Conservation (phyloP, 2,113 vertebrate species). For the Calonectris borealis region DNA sequence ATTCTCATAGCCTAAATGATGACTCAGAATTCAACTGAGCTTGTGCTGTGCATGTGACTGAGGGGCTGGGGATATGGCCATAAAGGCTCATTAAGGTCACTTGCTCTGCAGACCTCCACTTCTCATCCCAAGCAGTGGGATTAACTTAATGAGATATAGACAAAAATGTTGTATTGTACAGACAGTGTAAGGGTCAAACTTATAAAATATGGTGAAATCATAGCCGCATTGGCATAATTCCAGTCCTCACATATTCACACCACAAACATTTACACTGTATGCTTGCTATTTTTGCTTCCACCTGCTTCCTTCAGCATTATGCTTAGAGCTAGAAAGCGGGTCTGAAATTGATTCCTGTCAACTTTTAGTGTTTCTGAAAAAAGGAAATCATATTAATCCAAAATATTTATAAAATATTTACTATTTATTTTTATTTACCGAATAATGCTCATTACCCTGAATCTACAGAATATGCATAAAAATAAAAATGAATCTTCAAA, state of each 20-base stretch:
- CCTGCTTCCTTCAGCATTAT: not conserved
- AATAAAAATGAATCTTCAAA: not conserved
- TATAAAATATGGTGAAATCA: not conserved
- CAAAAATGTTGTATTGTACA: not conserved
- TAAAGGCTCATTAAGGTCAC: not conserved
- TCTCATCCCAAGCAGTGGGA: not conserved
- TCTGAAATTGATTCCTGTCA: not conserved
- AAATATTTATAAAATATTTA: not conserved
- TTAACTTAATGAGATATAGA: not conserved
- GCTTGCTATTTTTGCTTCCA: not conserved
- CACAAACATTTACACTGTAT: not conserved
- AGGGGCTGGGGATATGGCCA: not conserved
- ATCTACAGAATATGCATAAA: not conserved
- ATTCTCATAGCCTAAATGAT: not conserved
- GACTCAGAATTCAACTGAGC: not conserved
- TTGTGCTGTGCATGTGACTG: not conserved
- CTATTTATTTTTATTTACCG: not conserved
- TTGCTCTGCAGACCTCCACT: not conserved
- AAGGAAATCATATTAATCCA: not conserved
- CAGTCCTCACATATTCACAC: not conserved
- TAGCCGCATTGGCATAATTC: not conserved
- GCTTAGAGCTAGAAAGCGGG: not conserved
- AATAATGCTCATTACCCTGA: not conserved
- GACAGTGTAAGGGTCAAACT: not conserved
- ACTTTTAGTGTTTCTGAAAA: not conserved